Conservation (phyloP, 2,797 vertebrate genomes). For the Enoplosus armatus region DNA sequence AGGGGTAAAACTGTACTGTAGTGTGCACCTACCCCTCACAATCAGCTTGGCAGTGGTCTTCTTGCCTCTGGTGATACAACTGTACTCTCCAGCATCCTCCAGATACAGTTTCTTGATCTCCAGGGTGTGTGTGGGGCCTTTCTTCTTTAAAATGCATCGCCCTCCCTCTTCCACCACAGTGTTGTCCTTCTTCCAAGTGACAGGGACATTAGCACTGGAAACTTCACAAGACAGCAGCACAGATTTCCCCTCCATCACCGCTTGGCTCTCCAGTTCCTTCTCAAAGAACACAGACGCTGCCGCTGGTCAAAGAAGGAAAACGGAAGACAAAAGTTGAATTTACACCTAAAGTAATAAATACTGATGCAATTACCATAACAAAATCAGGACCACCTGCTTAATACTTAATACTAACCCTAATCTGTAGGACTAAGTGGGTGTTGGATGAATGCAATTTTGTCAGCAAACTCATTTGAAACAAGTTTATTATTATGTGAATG, state of each 20-base stretch:
- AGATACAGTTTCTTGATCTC: constrained; percentile 82
- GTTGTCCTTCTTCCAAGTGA: constrained; percentile 90
- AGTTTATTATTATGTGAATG: background rate
- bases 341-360: background rate
- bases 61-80: constrained; percentile 87
- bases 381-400: background rate
- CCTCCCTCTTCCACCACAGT: constrained; percentile 81
- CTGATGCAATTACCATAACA: background rate
- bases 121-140: constrained; percentile 72
- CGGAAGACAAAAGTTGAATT: background rate
- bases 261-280: constrained; percentile 84
- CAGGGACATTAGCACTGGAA: constrained; percentile 82
- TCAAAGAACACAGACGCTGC: constrained; percentile 86
- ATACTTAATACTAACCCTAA: too few species aligned
- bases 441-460: background rate
- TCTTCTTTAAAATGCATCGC: constrained; percentile 85
- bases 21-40: constrained; percentile 85
- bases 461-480: background rate
- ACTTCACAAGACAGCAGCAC: constrained; percentile 88
- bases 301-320: constrained; percentile 68
- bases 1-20: background rate
- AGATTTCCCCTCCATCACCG: constrained; percentile 85
- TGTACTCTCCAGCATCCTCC: constrained; percentile 87
- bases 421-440: background rate
- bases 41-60: constrained; percentile 83